Percentiles rank a stretch among this genome's conserved stretches.
Evolutionary conservation across 37 sponge, comb jelly and placozoan species (phyloP).

Genomic region (Aplysina aerophoba): DNA sequence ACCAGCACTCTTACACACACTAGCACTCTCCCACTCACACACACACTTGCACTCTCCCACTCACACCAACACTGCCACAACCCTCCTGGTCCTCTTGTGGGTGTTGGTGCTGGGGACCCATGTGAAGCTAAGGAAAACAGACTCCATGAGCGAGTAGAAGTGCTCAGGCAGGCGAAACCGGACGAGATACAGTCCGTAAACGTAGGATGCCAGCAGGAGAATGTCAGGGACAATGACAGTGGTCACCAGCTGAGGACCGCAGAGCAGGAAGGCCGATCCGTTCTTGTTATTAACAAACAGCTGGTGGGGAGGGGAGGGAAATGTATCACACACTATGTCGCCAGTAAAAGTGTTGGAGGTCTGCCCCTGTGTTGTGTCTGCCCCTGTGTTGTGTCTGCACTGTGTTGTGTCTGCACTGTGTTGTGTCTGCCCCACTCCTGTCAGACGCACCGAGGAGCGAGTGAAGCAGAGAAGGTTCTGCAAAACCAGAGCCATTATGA

Average conservation of each 20-base stretch:
- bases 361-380: not conserved
- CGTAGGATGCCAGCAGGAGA: constrained; percentile 61
- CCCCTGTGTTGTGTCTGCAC: not conserved
- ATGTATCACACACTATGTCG: too few species aligned
- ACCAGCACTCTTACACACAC: not conserved
- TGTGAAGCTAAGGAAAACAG: constrained; percentile 12
- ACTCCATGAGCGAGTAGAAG: constrained; percentile 4
- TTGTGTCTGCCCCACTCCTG: not conserved
- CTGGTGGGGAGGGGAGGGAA: not conserved
- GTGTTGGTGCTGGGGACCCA: not conserved
- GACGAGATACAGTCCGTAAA: constrained; percentile 78
- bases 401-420: not conserved
- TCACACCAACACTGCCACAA: constrained; percentile 8
- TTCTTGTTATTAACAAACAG: not conserved
- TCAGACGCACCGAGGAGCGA: constrained; percentile 57
- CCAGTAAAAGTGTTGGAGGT: not conserved
- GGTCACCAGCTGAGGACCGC: constrained; percentile 30
- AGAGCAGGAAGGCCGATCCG: not conserved
- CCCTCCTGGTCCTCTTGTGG: not conserved
- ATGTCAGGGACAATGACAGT: constrained; percentile 68
- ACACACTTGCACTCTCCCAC: not conserved
- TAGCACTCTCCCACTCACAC: too few species aligned
- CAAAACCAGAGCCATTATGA: constrained; percentile 38
- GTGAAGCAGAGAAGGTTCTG: constrained; percentile 72
- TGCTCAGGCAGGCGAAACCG: constrained; percentile 13